Evolutionary conservation across 2,113 vertebrate species (phyloP).

Genomic region (Shinisaurus crocodilurus): DNA sequence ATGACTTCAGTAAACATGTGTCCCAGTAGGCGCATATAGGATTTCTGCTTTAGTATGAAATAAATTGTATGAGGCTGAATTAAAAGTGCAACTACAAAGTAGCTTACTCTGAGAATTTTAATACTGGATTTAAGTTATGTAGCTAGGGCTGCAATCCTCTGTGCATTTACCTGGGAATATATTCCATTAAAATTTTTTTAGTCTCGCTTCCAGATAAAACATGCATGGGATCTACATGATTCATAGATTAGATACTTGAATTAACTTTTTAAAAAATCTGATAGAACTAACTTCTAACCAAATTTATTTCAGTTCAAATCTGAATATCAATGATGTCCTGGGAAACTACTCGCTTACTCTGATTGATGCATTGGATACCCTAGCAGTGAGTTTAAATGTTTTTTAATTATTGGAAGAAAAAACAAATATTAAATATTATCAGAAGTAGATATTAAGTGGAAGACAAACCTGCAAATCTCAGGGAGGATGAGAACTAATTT

Average conservation of each 20-base stretch:
- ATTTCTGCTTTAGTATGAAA: background rate
- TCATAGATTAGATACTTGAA: background rate
- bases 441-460: background rate
- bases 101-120: background rate
- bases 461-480: no score
- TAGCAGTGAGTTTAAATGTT: slow-evolving; percentile 84
- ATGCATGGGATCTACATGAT: background rate
- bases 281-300: slow-evolving; percentile 17
- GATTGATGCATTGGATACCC: slow-evolving; percentile 93
- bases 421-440: background rate
- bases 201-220: background rate
- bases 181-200: background rate
- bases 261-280: background rate
- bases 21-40: background rate
- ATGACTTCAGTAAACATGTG: background rate
- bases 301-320: slow-evolving; percentile 88
- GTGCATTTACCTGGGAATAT: background rate
- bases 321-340: slow-evolving; percentile 98
- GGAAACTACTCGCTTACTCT: slow-evolving; percentile 97
- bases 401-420: slow-evolving; percentile 25
- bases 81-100: background rate
- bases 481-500: background rate
- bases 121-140: background rate
- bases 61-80: background rate
- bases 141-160: background rate